Conservation (phyloP, 2,797 vertebrate genomes). For the Phyllotis vaccarum region DNA sequence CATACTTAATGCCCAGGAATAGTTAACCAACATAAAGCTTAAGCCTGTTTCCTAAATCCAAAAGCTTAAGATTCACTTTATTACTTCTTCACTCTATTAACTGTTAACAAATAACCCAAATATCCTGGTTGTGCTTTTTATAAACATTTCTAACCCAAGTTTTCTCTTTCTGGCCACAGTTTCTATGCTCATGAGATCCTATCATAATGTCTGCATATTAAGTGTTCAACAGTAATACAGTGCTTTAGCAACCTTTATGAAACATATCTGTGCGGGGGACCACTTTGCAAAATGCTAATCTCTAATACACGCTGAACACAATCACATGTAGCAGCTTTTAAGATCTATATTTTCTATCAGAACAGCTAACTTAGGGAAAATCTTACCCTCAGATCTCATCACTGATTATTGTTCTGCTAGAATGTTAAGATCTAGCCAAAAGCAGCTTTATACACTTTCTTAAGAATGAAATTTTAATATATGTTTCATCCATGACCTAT, state of each 20-base stretch:
- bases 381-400: constrained; percentile 14
- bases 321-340: not conserved
- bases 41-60: not conserved
- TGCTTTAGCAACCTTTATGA: not conserved
- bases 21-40: not conserved
- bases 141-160: not conserved
- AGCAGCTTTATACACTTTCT: not conserved
- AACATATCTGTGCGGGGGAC: not conserved
- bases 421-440: not conserved
- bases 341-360: not conserved
- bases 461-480: not conserved
- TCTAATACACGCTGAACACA: not conserved
- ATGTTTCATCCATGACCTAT: not conserved
- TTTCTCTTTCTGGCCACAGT: not conserved
- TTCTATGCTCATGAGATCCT: not conserved
- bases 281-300: not conserved
- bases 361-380: not conserved
- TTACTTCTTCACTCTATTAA: not conserved
- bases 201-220: not conserved
- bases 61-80: not conserved
- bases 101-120: not conserved
- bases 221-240: not conserved
- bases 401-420: not conserved
- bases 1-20: not conserved
- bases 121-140: not conserved